Evolutionary conservation across 1,140 invertebrate genomes (phyloP).

Genomic region (Drosophila novamexicana): DNA sequence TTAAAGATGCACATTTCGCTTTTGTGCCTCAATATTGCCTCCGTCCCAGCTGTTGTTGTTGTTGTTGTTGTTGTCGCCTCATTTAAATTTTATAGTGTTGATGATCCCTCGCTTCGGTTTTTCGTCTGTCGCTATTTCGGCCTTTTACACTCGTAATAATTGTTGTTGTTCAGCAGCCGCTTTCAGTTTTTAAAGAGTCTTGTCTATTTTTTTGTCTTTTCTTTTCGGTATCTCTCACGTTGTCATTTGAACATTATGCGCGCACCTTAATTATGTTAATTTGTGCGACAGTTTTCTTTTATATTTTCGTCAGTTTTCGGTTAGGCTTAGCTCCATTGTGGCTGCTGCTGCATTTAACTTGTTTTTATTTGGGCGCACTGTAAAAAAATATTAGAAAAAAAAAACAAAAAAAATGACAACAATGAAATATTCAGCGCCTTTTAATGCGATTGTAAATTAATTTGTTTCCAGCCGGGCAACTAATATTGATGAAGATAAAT

Average conservation of each 20-base stretch:
- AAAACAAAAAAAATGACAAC: constrained; percentile 9
- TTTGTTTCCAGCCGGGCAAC: constrained; percentile 36
- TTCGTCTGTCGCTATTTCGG: constrained; percentile 40
- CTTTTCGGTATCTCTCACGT: constrained; percentile 32
- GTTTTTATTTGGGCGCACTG: constrained; percentile 44
- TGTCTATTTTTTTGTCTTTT: constrained; percentile 11
- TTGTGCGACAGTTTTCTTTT: constrained; percentile 25
- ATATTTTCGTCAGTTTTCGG: constrained; percentile 16
- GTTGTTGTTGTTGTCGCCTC: constrained; percentile 35
- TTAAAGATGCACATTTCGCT: constrained; percentile 71
- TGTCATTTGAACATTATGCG: constrained; percentile 58
- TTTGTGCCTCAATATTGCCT: constrained; percentile 30
- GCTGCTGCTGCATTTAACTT: constrained; percentile 41
- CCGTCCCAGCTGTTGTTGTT: background rate
- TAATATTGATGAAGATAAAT: constrained; percentile 49
- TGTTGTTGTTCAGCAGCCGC: constrained; percentile 24
- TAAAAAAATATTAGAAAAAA: constrained; percentile 16
- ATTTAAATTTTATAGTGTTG: constrained; percentile 68
- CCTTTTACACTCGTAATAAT: constrained; percentile 37
- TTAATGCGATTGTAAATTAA: constrained; percentile 74
- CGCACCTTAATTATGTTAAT: constrained; percentile 75
- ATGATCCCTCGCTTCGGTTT: constrained; percentile 49
- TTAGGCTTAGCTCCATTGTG: constrained; percentile 20
- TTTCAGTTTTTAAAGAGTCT: constrained; percentile 17
- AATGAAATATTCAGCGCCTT: constrained; percentile 47